A percentile compares a stretch with the other conserved stretches of the same genome.
Evolutionary conservation across 2,797 vertebrate genomes (phyloP).

Genomic region (Amazonetta brasiliensis): DNA sequence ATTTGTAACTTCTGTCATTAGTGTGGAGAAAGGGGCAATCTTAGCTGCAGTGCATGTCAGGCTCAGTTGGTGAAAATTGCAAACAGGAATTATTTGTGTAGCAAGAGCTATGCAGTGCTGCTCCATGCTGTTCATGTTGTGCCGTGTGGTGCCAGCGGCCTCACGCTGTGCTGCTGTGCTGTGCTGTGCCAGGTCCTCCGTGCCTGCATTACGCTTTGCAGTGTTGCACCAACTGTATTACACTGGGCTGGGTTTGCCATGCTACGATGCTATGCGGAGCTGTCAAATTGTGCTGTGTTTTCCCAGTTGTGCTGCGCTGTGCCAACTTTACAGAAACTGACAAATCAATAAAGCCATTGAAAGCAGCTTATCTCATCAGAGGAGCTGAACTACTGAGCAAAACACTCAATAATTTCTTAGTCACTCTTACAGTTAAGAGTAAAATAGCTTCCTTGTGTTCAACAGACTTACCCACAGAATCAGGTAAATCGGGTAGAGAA

Average conservation of each 20-base stretch:
- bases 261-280: background rate
- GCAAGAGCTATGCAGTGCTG: background rate
- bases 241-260: background rate
- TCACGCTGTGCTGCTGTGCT: background rate
- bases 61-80: background rate
- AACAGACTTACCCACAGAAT: background rate
- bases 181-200: background rate
- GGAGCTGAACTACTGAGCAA: background rate
- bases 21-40: background rate
- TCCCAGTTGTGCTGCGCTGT: background rate
- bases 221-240: background rate
- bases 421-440: background rate
- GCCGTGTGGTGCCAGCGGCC: background rate
- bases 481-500: background rate
- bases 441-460: background rate
- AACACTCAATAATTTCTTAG: background rate
- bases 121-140: background rate
- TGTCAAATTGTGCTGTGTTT: background rate
- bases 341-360: conserved; percentile 17
- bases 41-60: background rate
- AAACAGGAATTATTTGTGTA: background rate
- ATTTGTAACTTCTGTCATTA: background rate
- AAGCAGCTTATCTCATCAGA: background rate
- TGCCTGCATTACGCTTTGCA: background rate
- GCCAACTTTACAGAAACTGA: background rate